A percentile compares a stretch with the other conserved stretches of the same genome.
phyloP scores from a whole-genome alignment of 2,797 vertebrate species.

The Lacerta agilis region DNA sequence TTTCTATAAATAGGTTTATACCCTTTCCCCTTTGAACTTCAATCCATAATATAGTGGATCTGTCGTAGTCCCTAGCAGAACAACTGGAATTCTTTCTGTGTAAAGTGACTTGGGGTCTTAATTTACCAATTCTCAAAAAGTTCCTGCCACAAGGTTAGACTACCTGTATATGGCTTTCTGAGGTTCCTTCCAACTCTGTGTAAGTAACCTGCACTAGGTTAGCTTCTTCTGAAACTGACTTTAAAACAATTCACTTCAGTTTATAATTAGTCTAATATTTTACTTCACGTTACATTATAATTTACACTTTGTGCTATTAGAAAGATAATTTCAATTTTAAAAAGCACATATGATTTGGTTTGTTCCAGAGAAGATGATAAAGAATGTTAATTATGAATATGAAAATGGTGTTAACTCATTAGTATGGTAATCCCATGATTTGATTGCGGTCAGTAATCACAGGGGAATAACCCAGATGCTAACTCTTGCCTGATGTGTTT shows the following conservation, averaged over 20 bases:
- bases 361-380: slow-evolving; percentile 10
- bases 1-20: slow-evolving; percentile 26
- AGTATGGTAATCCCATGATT: neutral
- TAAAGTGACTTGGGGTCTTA: neutral
- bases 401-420: slow-evolving; percentile 26
- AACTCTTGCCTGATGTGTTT: neutral
- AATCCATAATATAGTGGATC: neutral
- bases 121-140: slow-evolving; percentile 14
- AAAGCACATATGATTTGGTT: neutral
- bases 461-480: slow-evolving; percentile 29
- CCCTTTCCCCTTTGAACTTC: neutral
- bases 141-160: too few relatives aligned
- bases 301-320: neutral
- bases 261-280: slow-evolving; percentile 35
- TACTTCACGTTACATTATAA: neutral
- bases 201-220: slow-evolving; percentile 13
- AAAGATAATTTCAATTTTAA: slow-evolving; percentile 17
- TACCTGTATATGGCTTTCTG: too few relatives aligned
- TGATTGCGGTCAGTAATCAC: slow-evolving; percentile 1
- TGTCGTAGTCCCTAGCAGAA: neutral
- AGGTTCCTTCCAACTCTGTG: too few relatives aligned
- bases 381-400: slow-evolving; percentile 28
- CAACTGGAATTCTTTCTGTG: neutral
- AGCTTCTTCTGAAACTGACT: slow-evolving; percentile 26
- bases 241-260: slow-evolving; percentile 23